Conservation (phyloP, 2,797 vertebrate genomes). For the Sphenopsis melanotis region DNA sequence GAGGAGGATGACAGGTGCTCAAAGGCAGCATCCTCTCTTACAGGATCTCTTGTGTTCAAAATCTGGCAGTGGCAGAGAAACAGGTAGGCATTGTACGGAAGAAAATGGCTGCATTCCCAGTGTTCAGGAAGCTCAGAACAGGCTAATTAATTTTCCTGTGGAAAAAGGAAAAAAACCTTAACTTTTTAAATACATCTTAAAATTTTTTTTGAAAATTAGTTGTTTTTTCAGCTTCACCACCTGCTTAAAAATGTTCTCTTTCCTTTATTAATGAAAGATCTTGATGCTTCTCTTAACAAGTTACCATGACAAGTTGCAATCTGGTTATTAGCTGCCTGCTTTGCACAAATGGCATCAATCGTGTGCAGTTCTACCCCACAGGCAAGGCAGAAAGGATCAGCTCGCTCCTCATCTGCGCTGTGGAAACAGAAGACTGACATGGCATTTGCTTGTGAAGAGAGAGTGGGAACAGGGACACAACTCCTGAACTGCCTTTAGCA, state of each 20-base stretch:
- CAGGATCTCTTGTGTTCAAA: background rate
- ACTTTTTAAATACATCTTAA: background rate
- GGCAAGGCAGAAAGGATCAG: background rate
- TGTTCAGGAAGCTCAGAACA: background rate
- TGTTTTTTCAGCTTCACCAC: background rate
- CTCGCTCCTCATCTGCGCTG: background rate
- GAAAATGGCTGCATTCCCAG: background rate
- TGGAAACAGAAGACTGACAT: background rate
- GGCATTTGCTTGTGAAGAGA: background rate
- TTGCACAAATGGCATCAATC: background rate
- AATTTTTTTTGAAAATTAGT: background rate
- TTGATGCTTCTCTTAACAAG: background rate
- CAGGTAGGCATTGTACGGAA: background rate
- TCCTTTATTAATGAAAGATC: background rate
- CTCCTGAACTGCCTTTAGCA: background rate
- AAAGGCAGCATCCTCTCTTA: background rate
- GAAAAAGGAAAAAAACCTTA: background rate
- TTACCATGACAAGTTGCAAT: background rate
- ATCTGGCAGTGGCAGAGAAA: background rate
- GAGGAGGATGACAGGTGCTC: background rate
- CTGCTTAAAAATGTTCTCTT: background rate
- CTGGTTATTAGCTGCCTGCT: background rate
- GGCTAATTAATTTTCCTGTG: background rate
- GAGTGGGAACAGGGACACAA: background rate
- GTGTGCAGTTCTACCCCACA: rapidly evolving